Evolutionary conservation across 2,797 vertebrate genomes (phyloP).

Genomic region (Cossypha caffra): DNA sequence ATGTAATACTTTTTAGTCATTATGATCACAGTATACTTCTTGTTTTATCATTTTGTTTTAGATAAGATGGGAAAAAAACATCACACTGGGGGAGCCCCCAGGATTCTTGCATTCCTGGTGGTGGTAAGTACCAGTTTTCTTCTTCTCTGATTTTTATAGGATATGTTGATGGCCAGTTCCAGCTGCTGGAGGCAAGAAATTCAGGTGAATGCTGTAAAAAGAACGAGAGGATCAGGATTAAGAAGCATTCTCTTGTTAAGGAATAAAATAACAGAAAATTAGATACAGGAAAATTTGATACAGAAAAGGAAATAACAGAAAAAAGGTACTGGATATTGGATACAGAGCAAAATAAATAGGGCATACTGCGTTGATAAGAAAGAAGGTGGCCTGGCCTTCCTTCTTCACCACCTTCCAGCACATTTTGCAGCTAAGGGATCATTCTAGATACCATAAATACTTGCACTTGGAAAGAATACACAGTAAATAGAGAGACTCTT

Average conservation of each 20-base stretch:
- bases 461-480: neutral
- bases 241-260: neutral
- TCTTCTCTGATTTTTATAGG: neutral
- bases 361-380: accelerated
- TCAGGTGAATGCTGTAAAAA: neutral
- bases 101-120: constrained; percentile 99
- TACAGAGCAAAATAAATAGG: neutral
- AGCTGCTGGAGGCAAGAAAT: neutral
- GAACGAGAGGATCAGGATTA: neutral
- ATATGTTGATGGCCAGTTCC: neutral
- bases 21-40: neutral
- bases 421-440: neutral
- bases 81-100: constrained; percentile 97
- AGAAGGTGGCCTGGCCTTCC: neutral
- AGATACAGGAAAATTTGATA: neutral
- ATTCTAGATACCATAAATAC: neutral
- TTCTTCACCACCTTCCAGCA: neutral
- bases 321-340: neutral
- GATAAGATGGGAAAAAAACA: constrained; percentile 99
- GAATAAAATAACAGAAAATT: neutral
- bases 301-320: neutral
- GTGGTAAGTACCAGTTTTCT: constrained; percentile 87
- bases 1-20: neutral
- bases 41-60: constrained; percentile 73
- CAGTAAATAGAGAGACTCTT: neutral